Percentiles rank a stretch among this genome's conserved stretches.
Evolutionary conservation across 2,888 invertebrate genomes (phyloP).

Genomic region (Drosophila hamatofila): DNA sequence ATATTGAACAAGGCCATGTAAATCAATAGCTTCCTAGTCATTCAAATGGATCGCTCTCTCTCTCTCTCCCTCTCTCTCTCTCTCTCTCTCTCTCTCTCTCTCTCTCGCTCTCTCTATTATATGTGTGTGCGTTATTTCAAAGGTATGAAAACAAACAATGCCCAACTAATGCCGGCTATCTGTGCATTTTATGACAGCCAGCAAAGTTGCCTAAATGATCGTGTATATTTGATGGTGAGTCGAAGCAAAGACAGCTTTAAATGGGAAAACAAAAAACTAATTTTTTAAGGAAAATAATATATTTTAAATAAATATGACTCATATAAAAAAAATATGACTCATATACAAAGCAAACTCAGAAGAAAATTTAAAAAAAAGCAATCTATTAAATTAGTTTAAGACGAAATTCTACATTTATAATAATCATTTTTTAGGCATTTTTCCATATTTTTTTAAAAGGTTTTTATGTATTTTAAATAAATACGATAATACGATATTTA

Average conservation of each 20-base stretch:
- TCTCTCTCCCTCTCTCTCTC: background rate
- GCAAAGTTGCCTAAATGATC: conserved; percentile 38
- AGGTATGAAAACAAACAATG: conserved; percentile 34
- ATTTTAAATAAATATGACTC: no score
- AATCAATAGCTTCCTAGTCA: conserved; percentile 56
- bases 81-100: background rate
- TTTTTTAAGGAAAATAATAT: background rate
- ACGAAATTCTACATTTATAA: no score
- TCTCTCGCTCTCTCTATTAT: background rate
- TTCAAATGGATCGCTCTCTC: conserved; percentile 15
- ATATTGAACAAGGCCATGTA: conserved; percentile 59
- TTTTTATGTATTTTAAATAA: no score
- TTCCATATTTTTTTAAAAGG: no score
- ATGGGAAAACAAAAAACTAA: background rate
- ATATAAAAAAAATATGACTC: no score
- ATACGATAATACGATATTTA: no score
- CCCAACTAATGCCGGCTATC: conserved; percentile 36
- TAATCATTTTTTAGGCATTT: no score
- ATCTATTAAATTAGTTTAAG: no score
- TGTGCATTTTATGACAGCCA: conserved; percentile 6
- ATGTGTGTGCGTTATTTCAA: conserved; percentile 7
- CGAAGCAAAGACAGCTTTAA: conserved; percentile 21
- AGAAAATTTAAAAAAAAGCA: no score
- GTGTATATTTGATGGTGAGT: conserved; percentile 35
- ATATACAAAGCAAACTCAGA: no score